Base-by-base conservation (phyloP, 2,113 vertebrate species). In the Cairina moschata region DNA sequence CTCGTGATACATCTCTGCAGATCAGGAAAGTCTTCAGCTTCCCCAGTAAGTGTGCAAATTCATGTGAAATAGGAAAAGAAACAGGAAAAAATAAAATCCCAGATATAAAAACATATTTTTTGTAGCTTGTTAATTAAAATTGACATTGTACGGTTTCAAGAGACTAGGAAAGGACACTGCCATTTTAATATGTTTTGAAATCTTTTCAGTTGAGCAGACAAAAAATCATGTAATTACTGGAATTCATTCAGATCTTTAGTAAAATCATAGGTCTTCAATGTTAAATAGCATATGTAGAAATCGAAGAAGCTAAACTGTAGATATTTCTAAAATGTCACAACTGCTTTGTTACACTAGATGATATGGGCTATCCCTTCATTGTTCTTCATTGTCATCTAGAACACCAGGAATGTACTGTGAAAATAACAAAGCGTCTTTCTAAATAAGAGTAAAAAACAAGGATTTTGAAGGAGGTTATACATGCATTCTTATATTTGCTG, bases 311-410 rank as follows among this genome's bases (percentile, higher is more conserved):
- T 97, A 97, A 97, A 94, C 96, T 97, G 97, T 96, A 98, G 98
- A 96, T 98, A 97, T 97, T 98, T 98, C 95, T 97, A 97, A 99
- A 99, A 98, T 98, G 98, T 98, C 98, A 98, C 97, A 97, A 97
- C 86, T 93, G 96, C 96, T 97, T 97, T 93, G 93, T 97, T 96
- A 95, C 97, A 97, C 94, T 96, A 94, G 96, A 91, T 98, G 97
- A 98, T 98, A 97, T 98, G 97, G 98, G 98, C 68, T 98, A 98
- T 98, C 97, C 97, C 96, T 98, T 98, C 98, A 98, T 99, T 99
- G 99, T 99, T 97, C 96, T 98, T 98, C 98, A 98, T 99, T 99
- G 99, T 99, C 97, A 94, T 93, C 36, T 79, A 95, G 94, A 98
- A 98, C 97, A 98, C 97, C 98, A 98, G 97, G 97, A 97, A 95